Percentiles rank a stretch among this genome's conserved stretches.
phyloP scores from a whole-genome alignment of 2,113 vertebrate species.

The Smithornis capensis region DNA sequence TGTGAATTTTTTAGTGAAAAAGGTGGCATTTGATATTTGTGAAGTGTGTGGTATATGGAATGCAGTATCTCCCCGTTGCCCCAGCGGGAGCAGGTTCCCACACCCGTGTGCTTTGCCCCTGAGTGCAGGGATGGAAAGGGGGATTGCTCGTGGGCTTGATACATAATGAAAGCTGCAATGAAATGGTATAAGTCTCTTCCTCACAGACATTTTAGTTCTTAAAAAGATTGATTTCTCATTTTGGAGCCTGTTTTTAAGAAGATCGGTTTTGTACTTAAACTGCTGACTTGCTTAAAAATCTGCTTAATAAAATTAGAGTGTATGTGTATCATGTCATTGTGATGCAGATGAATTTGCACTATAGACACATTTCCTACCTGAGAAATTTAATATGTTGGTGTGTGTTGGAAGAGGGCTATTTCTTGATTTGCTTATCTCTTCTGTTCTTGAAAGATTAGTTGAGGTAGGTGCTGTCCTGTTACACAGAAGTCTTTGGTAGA shows the following conservation, averaged over 20 bases:
- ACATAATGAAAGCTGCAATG: background rate
- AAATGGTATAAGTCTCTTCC: background rate
- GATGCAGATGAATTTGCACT: background rate
- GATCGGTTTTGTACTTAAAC: background rate
- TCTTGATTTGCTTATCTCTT: background rate
- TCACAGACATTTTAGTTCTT: background rate
- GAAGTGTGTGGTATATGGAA: background rate
- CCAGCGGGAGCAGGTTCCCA: background rate
- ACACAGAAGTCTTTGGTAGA: background rate
- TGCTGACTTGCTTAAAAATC: too few species aligned
- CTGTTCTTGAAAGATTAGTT: background rate
- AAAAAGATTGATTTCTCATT: background rate
- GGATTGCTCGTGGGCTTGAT: background rate
- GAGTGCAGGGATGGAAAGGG: fast-evolving
- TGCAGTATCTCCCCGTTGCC: fast-evolving
- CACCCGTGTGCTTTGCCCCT: background rate
- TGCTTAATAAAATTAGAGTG: background rate
- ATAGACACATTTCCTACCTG: background rate
- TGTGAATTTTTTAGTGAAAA: background rate
- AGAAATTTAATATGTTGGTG: background rate
- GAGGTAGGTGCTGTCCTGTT: background rate
- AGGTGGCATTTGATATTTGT: background rate
- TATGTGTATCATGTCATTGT: background rate
- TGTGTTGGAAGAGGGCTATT: background rate
- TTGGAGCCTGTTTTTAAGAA: background rate